Conservation (phyloP, 92 coral and sea anemone genomes). For the Isaurus tuberculatus region DNA sequence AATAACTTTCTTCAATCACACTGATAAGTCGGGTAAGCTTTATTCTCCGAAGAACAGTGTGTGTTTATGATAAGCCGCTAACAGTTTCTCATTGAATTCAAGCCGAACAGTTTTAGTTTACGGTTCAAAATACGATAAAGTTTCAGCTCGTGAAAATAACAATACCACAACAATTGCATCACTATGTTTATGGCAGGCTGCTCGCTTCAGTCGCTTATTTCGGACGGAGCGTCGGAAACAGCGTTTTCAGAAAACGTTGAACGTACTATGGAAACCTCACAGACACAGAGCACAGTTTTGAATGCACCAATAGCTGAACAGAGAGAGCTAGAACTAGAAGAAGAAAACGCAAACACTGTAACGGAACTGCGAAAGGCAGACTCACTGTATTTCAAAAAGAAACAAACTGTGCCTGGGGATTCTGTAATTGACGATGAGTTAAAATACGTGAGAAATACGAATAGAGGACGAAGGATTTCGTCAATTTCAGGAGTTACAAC, state of each 20-base stretch:
- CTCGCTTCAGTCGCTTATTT: slow-evolving; percentile 29
- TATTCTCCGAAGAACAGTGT: too few species aligned
- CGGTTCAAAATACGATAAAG: too few species aligned
- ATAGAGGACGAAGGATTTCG: slow-evolving; percentile 22
- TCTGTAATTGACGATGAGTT: slow-evolving; percentile 19
- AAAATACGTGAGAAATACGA: not conserved
- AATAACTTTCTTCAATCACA: too few species aligned
- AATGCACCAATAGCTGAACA: slow-evolving; percentile 37
- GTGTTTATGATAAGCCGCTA: too few species aligned
- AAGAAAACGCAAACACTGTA: slow-evolving; percentile 30
- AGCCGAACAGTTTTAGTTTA: too few species aligned
- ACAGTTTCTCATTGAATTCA: too few species aligned
- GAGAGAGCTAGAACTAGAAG: slow-evolving; percentile 32
- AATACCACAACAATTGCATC: not conserved
- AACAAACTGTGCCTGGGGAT: slow-evolving; percentile 27
- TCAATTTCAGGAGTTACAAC: slow-evolving; percentile 39
- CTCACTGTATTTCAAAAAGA: slow-evolving; percentile 18
- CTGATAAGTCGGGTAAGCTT: too few species aligned
- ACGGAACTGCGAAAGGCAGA: slow-evolving; percentile 36
- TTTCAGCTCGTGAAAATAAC: too few species aligned
- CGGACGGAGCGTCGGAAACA: slow-evolving; percentile 24
- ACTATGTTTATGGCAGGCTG: slow-evolving; percentile 22
- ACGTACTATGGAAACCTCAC: slow-evolving; percentile 1
- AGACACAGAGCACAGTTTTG: not conserved
- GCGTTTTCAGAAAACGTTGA: slow-evolving; percentile 17